Evolutionary conservation across 2,888 invertebrate species (phyloP).

Genomic region (Dynastes tityus): DNA sequence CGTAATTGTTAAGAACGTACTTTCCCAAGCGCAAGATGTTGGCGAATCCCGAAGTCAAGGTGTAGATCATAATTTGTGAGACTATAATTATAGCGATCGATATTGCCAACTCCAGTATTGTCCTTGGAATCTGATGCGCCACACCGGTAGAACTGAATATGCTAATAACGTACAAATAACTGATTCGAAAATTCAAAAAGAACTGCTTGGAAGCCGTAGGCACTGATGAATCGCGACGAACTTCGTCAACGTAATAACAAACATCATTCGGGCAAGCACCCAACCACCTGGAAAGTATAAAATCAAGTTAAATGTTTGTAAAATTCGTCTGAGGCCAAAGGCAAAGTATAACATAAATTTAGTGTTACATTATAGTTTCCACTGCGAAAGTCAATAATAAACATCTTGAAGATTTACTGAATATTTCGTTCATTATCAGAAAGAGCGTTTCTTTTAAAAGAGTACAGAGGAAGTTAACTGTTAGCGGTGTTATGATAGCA

Average conservation of each 20-base stretch:
- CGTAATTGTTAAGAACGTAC: constrained; percentile 49
- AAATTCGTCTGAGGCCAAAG: too few relatives aligned
- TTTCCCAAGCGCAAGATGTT: constrained; percentile 50
- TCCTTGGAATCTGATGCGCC: constrained; percentile 43
- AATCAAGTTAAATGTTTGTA: too few relatives aligned
- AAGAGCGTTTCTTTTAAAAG: too few relatives aligned
- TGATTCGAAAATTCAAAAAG: constrained; percentile 26
- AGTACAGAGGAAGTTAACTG: too few relatives aligned
- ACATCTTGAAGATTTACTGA: too few relatives aligned
- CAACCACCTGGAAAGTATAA: constrained; percentile 31
- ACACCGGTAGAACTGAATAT: constrained; percentile 51
- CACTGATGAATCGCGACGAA: background rate
- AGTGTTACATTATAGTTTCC: too few relatives aligned
- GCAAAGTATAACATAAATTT: too few relatives aligned
- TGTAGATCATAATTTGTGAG: constrained; percentile 43
- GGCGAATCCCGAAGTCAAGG: constrained; percentile 52
- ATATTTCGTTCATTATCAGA: too few relatives aligned
- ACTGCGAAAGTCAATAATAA: too few relatives aligned
- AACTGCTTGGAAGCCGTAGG: constrained; percentile 15
- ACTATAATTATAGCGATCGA: constrained; percentile 44
- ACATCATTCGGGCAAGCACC: constrained; percentile 34
- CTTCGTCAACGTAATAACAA: constrained; percentile 6
- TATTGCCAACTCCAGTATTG: constrained; percentile 40
- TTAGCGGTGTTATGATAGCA: too few relatives aligned
- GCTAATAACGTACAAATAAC: constrained; percentile 51